Base-by-base conservation (phyloP, 1,140 invertebrate species). In the Drosophila kikkawai region DNA sequence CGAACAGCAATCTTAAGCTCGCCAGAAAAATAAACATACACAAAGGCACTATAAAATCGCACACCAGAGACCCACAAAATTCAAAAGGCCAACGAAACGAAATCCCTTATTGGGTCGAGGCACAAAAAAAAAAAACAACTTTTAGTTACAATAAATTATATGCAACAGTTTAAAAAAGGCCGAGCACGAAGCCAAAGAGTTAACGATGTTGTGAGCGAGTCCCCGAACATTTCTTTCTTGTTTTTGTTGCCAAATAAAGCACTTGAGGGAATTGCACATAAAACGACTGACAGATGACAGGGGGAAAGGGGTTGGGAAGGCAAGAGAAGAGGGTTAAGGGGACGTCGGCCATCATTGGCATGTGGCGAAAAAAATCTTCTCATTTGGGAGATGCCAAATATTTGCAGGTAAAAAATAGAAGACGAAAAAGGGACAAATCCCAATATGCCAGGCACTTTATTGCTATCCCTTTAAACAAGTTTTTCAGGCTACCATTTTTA, bases 111-210 rank as follows among this genome's bases (percentile, higher is more conserved):
- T 44, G 41, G 32, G 37, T 17, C 37, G 13, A 34, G 53, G 4
- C 0, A 17, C n/a, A 11, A 51, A 48, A 51, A 50, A 48, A 51
- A 66, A 66, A 45, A 37, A 17, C 32, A 65, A 79, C 64, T 90
- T 88, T 85, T 86, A 90, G 86, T 90, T 91, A 90, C 85, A 90
- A 90, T 90, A 90, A 90, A 90, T 90, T 90, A 90, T 90, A 90
- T 90, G 85, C 85, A 90, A 90, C 85, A 90, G 85, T 90, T 90
- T 75, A 66, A 71, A 60, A 61, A 68, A 42, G 42, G 59, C 36
- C 66, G 19, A 45, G 39, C 41, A 66, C 48, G 26, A 45, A 44
- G 36, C 61, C 39, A 74, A 64, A 85, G 84, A 88, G 84, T 85
- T 88, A 91, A 88, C 85, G 73, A 81, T 75, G 79, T 69, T 79